Evolutionary conservation across 2,888 invertebrate genomes (phyloP).

Genomic region (Amiota minor): DNA sequence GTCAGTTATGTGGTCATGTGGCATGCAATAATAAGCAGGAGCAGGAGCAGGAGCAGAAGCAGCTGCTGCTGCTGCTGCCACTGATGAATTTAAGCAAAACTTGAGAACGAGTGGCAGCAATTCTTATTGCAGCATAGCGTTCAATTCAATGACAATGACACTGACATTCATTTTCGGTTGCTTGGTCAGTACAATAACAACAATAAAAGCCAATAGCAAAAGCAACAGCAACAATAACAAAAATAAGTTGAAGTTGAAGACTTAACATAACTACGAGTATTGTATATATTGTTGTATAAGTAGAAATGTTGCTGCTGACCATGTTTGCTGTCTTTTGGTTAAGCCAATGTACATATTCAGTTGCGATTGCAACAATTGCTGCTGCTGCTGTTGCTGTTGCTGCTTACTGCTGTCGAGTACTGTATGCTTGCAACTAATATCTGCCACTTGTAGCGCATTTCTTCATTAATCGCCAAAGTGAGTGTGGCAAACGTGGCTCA

Average conservation of each 20-base stretch:
- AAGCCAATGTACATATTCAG: slow-evolving; percentile 3
- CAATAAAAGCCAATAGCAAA: neutral
- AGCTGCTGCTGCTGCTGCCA: neutral
- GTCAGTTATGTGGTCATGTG: neutral
- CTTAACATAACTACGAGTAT: neutral
- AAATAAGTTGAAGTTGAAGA: no score
- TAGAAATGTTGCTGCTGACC: neutral
- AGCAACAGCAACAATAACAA: slow-evolving; percentile 9
- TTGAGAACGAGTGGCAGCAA: neutral
- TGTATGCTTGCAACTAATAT: slow-evolving; percentile 9
- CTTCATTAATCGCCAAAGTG: slow-evolving; percentile 22
- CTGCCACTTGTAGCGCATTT: slow-evolving; percentile 26
- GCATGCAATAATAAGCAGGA: no score
- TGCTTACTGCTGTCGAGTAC: slow-evolving; percentile 14
- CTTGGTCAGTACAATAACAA: neutral
- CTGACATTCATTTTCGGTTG: slow-evolving; percentile 23
- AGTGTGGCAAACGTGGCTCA: slow-evolving; percentile 13
- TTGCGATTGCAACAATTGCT: neutral
- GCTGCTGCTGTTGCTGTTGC: neutral
- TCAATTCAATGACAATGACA: slow-evolving; percentile 24
- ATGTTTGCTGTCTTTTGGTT: slow-evolving; percentile 11
- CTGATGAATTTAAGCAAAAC: slow-evolving; percentile 17
- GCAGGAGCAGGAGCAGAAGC: no score
- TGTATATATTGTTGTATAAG: no score
- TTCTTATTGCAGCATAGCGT: neutral